Evolutionary conservation across 1,140 invertebrate species (phyloP), one percentile per base, ranked within the genome.

Genomic region (Papilio dardanus): DNA sequence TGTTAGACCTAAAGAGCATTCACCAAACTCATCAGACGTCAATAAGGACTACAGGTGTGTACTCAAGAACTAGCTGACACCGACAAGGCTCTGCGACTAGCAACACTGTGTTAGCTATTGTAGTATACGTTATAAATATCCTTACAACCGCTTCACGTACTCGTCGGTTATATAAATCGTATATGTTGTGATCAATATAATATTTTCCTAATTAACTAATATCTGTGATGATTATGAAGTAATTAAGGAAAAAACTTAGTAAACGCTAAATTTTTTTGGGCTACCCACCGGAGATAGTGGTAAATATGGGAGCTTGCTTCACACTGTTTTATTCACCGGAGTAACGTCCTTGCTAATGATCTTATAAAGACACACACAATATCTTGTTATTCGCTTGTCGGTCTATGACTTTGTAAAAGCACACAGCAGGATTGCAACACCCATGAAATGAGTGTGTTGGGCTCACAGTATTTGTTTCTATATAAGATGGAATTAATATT

Each of bases 21-120:
- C 91, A 83, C 89, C 90, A 80, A 91, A 91, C 80, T 77, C 90
- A 73, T 83, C 90, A 73, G 91, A 93, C 77, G 91, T 93, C 75
- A 92, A 84, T 91, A 93, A 93, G 90, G 91, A 93, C 89, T 93
- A 92, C 91, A 92, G 91, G 87, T 92, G 90, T 90, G 91, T 91
- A 90, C 89, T 93, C 85, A 93, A 93, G 91, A 93, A 93, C 82
- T 93, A 89, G 77, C 80, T 71, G 76, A 76, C 71, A 28, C 37
- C 71, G 31, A 73, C 30, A 35, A 71, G 50, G 14, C 68, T 58
- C 71, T 58, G 30, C 50, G 46, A 73, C 71, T 54, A 74, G 65
- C 76, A 77, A 78, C 80, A 80, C 81, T 76, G 76, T 76, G 78
- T 78, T 84, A 76, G 86, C 83, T 86, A 85, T 79, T 83, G 82